Percentiles rank a stretch among this genome's conserved stretches.
Evolutionary conservation across 53 echinoderm and acorn worm genomes (phyloP).

Genomic region (Actinopyga echinites): DNA sequence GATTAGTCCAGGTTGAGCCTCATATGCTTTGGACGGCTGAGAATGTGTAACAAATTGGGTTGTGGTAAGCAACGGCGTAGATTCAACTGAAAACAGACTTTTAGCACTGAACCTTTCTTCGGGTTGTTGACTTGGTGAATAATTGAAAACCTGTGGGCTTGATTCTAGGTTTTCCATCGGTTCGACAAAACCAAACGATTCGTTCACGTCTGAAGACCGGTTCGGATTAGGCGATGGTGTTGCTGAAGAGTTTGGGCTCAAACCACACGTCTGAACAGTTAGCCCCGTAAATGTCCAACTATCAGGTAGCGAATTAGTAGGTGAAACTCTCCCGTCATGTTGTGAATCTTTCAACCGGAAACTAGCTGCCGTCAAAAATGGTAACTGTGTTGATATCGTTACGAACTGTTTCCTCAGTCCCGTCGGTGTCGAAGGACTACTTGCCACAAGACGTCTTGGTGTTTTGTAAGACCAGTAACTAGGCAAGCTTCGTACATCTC

Average conservation of each 20-base stretch:
- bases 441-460: conserved; percentile 49
- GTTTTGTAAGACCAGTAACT: conserved; percentile 51
- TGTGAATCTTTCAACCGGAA: conserved; percentile 14
- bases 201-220: too few relatives aligned
- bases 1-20: too few relatives aligned
- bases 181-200: too few relatives aligned
- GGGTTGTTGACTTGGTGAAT: too few relatives aligned
- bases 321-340: conserved; percentile 27
- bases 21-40: too few relatives aligned
- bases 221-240: conserved; percentile 13
- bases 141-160: too few relatives aligned
- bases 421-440: conserved; percentile 62
- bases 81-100: too few relatives aligned
- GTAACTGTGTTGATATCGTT: conserved; percentile 53
- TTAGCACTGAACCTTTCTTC: too few relatives aligned
- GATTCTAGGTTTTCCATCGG: too few relatives aligned
- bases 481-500: conserved; percentile 62
- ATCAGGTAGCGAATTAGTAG: conserved; percentile 34
- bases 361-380: conserved; percentile 57
- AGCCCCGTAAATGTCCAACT: conserved; percentile 9
- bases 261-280: conserved; percentile 13
- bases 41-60: too few relatives aligned
- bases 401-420: conserved; percentile 42
- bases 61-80: too few relatives aligned
- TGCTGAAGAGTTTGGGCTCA: conserved; percentile 20